Evolutionary conservation across 2,888 invertebrate species (phyloP), one percentile per base, ranked within the genome.

Genomic region (Morinoia aosen): DNA sequence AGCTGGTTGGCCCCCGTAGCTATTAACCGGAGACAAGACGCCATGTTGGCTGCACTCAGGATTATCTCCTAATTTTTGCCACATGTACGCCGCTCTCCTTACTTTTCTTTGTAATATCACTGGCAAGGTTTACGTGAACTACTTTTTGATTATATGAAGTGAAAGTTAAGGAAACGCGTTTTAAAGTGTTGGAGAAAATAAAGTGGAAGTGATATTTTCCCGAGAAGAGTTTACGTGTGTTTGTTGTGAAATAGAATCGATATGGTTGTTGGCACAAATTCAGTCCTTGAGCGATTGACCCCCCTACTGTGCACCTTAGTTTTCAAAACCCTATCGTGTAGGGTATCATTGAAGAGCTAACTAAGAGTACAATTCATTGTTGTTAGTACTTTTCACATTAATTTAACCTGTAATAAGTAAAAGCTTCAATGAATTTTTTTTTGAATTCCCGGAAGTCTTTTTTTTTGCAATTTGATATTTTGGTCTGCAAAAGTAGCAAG

Each of bases 241-340:
- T 96, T 96, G 96, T 96, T 96, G 96, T 96, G 96, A 96, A 96
- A 96, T 96, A 96, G 96, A 96, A 96, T 96, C 96, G 96, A 96
- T 96, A 96, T 96, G 96, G 96, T 95, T 96, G 96, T 96, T 96
- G 96, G 96, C 96, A 96, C 96, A 96, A 96, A 96, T 96, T 96
- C 96, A 95, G 96, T 96, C 96, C 96, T 96, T 96, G 96, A 96
- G 94, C 96, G 96, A 96, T 96, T 96, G 96, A 96, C 96, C 96
- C 96, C 96, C 95, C 95, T 95, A 95, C 95, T 96, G 95, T 95
- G 96, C 95, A 95, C 95, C 95, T 95, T 95, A 91, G 91, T 64
- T 91, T 40, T 95, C 56, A 56, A 94, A 96, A 96, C 96, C 96
- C 95, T 95, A 90, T 90, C 96, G 90, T 96, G 96, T 96, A 96